phyloP scores from a whole-genome alignment of 64 coral and sea anemone genomes.

The Pachyseris speciosa region DNA sequence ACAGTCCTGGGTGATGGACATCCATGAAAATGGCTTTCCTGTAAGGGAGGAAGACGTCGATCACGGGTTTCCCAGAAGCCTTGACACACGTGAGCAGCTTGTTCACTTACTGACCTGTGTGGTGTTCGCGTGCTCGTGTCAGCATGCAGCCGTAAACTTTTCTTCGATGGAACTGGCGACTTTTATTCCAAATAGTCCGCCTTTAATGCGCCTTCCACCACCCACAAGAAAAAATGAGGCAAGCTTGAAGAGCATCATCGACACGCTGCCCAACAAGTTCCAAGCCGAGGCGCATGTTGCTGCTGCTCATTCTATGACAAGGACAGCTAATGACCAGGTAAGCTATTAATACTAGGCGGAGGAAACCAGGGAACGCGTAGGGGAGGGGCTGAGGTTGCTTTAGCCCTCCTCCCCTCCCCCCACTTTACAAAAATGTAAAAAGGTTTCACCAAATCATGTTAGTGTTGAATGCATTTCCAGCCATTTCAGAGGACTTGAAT shows the following conservation, averaged over 20 bases:
- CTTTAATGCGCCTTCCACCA: conserved; percentile 72
- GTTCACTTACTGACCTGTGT: conserved; percentile 51
- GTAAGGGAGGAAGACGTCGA: conserved; percentile 53
- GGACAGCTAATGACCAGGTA: conserved; percentile 77
- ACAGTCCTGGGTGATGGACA: conserved; percentile 75
- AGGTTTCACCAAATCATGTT: too few species aligned
- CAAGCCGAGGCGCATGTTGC: conserved; percentile 74
- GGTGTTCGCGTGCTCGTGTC: conserved; percentile 76
- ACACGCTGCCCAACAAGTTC: conserved; percentile 62
- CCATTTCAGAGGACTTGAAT: too few species aligned
- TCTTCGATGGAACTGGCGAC: conserved; percentile 51
- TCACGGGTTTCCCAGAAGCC: conserved; percentile 49
- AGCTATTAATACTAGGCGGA: too few species aligned
- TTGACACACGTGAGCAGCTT: conserved; percentile 63
- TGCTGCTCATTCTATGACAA: conserved; percentile 54
- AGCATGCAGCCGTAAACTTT: conserved; percentile 88
- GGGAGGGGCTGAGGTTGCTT: too few species aligned
- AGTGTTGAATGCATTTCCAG: too few species aligned
- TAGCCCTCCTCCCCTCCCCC: too few species aligned
- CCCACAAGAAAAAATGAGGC: conserved; percentile 69
- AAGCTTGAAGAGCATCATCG: conserved; percentile 70
- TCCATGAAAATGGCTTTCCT: conserved; percentile 72
- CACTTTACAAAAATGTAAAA: too few species aligned
- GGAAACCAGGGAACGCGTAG: too few species aligned
- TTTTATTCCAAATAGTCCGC: conserved; percentile 77